phyloP scores from a whole-genome alignment of 2,888 invertebrate species.

The Caradrina clavipalpis region DNA sequence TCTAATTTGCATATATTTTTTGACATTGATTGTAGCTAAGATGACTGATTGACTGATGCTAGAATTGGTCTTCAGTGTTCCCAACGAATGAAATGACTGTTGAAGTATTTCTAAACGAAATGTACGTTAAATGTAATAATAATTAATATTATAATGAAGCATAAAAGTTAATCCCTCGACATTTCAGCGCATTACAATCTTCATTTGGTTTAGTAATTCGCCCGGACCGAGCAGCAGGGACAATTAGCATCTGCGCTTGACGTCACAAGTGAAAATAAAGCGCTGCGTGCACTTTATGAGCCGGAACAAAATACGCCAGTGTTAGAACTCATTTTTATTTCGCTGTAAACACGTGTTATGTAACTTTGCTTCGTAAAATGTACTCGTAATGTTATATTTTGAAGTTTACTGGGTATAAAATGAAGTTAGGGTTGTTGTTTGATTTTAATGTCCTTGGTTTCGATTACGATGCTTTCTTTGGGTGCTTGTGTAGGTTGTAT shows the following conservation, averaged over 20 bases:
- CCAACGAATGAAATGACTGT: background rate
- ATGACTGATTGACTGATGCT: no score
- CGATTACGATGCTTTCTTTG: conserved; percentile 1
- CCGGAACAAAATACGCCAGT: conserved; percentile 31
- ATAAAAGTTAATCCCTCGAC: conserved; percentile 30
- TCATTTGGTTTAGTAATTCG: conserved; percentile 47
- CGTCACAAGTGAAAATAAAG: conserved; percentile 65
- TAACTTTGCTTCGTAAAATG: conserved; percentile 45
- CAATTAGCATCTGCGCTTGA: conserved; percentile 64
- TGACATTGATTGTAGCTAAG: no score
- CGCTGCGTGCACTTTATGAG: conserved; percentile 55
- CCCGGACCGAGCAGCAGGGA: conserved; percentile 25
- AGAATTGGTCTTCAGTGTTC: background rate
- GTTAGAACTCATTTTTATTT: conserved; percentile 49
- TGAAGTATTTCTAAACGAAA: conserved; percentile 25
- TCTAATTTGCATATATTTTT: no score
- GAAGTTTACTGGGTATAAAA: conserved; percentile 50
- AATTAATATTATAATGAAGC: conserved; percentile 41
- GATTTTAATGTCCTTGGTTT: conserved; percentile 9
- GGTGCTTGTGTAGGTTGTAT: background rate
- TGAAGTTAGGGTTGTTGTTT: conserved; percentile 40
- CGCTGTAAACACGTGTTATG: conserved; percentile 47
- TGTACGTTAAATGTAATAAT: conserved; percentile 19
- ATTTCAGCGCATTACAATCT: conserved; percentile 40
- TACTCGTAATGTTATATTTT: conserved; percentile 38